Percentiles rank a stretch among this genome's conserved stretches.
These are phyloP conservation scores for Heliconius nattereri DNA, from an alignment of 1,140 invertebrate species.

Conservation along the genomic window DNA sequence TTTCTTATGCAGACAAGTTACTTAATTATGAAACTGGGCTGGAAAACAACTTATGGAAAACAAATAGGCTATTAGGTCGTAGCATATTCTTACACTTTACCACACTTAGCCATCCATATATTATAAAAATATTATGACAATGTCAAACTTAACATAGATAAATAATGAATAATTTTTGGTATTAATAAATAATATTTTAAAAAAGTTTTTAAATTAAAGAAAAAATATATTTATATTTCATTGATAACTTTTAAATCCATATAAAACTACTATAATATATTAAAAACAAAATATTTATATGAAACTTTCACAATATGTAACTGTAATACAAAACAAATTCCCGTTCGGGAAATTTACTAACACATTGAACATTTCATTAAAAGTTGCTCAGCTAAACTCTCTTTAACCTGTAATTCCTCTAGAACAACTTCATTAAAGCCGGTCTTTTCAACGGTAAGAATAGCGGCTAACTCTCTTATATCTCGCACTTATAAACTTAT, in stretches of 20 bases:
- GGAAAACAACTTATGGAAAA: not conserved
- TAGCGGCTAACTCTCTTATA: conserved; percentile 28
- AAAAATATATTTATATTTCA: too few relatives aligned
- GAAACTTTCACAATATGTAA: not conserved
- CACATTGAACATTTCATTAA: conserved; percentile 24
- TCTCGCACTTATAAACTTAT: conserved; percentile 52
- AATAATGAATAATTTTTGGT: too few relatives aligned
- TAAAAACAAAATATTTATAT: not conserved
- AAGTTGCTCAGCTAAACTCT: conserved; percentile 24
- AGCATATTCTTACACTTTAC: not conserved
- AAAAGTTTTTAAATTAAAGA: too few relatives aligned
- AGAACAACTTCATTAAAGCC: conserved; percentile 35
- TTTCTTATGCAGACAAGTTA: conserved; percentile 26
- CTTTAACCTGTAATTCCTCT: conserved; percentile 30
- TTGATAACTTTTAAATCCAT: not conserved
- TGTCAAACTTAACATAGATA: too few relatives aligned
- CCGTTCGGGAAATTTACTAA: conserved; percentile 6
- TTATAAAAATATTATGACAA: too few relatives aligned
- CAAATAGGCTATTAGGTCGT: conserved; percentile 15
- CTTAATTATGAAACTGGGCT: conserved; percentile 32
- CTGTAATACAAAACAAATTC: not conserved
- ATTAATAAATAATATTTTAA: too few relatives aligned
- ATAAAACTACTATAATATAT: not conserved
- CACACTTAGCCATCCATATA: too few relatives aligned
- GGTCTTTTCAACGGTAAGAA: conserved; percentile 33